Conservation (phyloP, 2,888 invertebrate genomes). For the Amblyjoppa proteus region DNA sequence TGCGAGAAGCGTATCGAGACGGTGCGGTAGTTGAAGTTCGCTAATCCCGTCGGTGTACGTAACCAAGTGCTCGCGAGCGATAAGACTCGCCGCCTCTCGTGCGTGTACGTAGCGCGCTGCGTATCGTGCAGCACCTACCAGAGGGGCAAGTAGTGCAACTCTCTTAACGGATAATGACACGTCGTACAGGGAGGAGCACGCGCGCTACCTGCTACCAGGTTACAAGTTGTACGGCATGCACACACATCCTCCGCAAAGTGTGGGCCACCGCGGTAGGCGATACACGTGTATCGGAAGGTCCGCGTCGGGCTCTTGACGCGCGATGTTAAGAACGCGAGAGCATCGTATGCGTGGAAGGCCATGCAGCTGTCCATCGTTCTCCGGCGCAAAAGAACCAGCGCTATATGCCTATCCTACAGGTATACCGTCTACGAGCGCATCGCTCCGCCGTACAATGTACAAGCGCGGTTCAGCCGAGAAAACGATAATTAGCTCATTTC, state of each 20-base stretch:
- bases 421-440: background rate
- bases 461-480: constrained; percentile 73
- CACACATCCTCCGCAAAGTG: constrained; percentile 42
- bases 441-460: constrained; percentile 4
- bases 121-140: constrained; percentile 19
- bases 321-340: constrained; percentile 36
- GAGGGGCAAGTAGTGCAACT: constrained; percentile 47
- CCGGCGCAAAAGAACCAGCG: constrained; percentile 41
- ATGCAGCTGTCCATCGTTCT: constrained; percentile 78
- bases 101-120: constrained; percentile 1
- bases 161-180: constrained; percentile 78
- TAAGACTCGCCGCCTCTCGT: constrained; percentile 53
- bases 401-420: background rate
- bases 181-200: constrained; percentile 72
- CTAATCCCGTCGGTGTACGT: constrained; percentile 42
- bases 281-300: constrained; percentile 41
- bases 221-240: constrained; percentile 66
- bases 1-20: constrained; percentile 34
- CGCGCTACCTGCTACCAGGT: constrained; percentile 74
- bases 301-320: constrained; percentile 29
- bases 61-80: constrained; percentile 60
- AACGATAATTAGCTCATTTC: constrained; percentile 85
- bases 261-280: constrained; percentile 45
- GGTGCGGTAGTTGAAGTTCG: constrained; percentile 29
- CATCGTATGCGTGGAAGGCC: constrained; percentile 61